Conservation (phyloP, 2,888 invertebrate genomes). For the Agonopterix subpropinquella region DNA sequence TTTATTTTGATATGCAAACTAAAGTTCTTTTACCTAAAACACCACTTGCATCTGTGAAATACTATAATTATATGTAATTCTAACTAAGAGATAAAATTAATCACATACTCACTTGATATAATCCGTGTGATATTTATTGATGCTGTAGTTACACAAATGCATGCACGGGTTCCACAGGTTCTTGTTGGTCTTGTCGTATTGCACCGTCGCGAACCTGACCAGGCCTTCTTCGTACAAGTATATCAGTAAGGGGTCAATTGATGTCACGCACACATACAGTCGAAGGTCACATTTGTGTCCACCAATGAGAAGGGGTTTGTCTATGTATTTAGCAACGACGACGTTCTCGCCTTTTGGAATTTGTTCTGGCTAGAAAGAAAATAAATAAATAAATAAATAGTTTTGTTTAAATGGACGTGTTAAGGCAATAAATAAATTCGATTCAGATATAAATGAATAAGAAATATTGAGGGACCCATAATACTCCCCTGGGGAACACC, state of each 20-base stretch:
- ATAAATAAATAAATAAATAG: too few relatives aligned
- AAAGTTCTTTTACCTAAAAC: too few relatives aligned
- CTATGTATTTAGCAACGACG: constrained; percentile 92
- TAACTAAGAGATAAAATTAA: neutral
- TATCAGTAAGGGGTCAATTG: constrained; percentile 94
- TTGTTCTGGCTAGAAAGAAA: constrained; percentile 83
- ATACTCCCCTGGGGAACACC: too few relatives aligned
- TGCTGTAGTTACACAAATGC: constrained; percentile 98
- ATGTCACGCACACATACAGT: constrained; percentile 95
- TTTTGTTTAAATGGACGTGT: too few relatives aligned
- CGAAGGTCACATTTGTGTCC: constrained; percentile 98
- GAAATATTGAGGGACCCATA: too few relatives aligned
- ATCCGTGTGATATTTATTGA: constrained; percentile 97
- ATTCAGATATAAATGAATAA: too few relatives aligned
- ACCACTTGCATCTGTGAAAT: too few relatives aligned
- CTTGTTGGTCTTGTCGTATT: constrained; percentile 93
- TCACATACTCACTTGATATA: constrained; percentile 88
- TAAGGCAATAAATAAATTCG: too few relatives aligned
- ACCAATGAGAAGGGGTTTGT: constrained; percentile 90
- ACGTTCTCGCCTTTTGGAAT: constrained; percentile 93
- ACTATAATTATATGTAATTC: too few relatives aligned
- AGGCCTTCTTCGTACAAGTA: constrained; percentile 98
- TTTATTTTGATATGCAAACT: too few relatives aligned
- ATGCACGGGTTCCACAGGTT: constrained; percentile 97
- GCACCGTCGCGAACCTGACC: constrained; percentile 95